phyloP scores from a whole-genome alignment of 2,113 vertebrate genomes.

The Nipponia nippon region DNA sequence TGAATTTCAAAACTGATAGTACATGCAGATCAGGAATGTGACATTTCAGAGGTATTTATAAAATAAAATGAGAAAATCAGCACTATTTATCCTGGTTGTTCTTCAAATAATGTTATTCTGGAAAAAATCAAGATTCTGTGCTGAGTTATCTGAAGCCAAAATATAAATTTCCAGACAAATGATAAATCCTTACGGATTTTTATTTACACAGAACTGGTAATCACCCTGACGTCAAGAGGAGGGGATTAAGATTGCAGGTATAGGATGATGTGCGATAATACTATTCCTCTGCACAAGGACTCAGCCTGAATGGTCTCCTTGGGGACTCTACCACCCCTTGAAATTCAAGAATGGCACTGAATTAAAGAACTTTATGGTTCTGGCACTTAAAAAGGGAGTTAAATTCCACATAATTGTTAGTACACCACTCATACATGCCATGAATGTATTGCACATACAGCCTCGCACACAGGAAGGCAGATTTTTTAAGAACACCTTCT shows the following conservation, averaged over 20 bases:
- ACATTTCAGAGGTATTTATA: constrained; percentile 33
- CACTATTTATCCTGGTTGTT: not conserved
- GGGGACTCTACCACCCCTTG: not conserved
- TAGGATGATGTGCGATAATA: not conserved
- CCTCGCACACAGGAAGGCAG: not conserved
- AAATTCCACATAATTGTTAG: not conserved
- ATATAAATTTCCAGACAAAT: not conserved
- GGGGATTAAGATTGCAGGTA: not conserved
- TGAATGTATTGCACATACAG: not conserved
- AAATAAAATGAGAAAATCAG: not conserved
- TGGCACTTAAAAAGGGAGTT: not conserved
- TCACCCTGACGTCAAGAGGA: not conserved
- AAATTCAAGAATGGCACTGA: not conserved
- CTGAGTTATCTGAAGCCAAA: not conserved
- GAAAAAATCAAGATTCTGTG: not conserved
- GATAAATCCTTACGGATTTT: constrained; percentile 7
- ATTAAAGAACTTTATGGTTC: not conserved
- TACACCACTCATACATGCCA: not conserved
- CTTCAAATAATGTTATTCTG: not conserved
- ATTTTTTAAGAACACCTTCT: not conserved
- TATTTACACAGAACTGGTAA: not conserved
- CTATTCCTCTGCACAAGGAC: not conserved
- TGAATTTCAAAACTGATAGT: not conserved
- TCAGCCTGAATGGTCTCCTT: not conserved
- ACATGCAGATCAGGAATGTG: not conserved